phyloP scores from a whole-genome alignment of 2,797 vertebrate genomes.

The Epinephelus malabaricus region DNA sequence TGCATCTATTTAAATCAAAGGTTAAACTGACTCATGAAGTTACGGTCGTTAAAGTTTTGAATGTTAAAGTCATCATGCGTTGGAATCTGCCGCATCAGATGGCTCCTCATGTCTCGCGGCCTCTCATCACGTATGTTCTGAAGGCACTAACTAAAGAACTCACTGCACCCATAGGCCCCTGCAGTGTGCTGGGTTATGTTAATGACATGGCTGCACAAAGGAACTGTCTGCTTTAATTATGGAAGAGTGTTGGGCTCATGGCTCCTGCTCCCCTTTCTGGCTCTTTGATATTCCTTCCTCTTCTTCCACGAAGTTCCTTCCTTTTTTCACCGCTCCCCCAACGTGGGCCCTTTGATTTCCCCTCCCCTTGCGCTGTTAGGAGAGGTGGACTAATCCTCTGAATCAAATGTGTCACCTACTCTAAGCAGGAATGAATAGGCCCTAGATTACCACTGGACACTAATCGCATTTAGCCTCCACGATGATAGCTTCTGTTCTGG shows the following conservation, averaged over 20 bases:
- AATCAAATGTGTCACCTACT: constrained; percentile 77
- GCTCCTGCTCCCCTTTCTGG: constrained; percentile 51
- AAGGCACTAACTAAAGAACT: constrained; percentile 39
- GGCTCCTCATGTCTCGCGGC: constrained; percentile 8
- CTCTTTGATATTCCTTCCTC: constrained; percentile 67
- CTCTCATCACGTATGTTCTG: constrained; percentile 60
- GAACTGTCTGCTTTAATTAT: constrained; percentile 80
- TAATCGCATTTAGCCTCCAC: constrained; percentile 74
- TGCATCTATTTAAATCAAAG: background rate
- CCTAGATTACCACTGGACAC: constrained; percentile 71
- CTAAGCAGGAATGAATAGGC: constrained; percentile 72
- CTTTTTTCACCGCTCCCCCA: constrained; percentile 28
- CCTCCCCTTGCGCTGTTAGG: constrained; percentile 30
- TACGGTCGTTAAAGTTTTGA: background rate
- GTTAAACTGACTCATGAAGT: constrained; percentile 41
- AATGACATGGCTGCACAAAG: constrained; percentile 78
- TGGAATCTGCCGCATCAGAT: constrained; percentile 31
- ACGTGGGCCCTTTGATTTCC: constrained; percentile 69
- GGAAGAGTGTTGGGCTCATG: constrained; percentile 63
- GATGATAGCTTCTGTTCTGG: constrained; percentile 68
- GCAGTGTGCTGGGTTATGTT: constrained; percentile 65
- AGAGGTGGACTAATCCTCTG: constrained; percentile 77
- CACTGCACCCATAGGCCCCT: constrained; percentile 28
- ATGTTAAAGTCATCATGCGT: constrained; percentile 27
- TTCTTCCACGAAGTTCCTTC: constrained; percentile 38